phyloP scores from a whole-genome alignment of 2,113 vertebrate genomes.

The Ceyx melanurus region DNA sequence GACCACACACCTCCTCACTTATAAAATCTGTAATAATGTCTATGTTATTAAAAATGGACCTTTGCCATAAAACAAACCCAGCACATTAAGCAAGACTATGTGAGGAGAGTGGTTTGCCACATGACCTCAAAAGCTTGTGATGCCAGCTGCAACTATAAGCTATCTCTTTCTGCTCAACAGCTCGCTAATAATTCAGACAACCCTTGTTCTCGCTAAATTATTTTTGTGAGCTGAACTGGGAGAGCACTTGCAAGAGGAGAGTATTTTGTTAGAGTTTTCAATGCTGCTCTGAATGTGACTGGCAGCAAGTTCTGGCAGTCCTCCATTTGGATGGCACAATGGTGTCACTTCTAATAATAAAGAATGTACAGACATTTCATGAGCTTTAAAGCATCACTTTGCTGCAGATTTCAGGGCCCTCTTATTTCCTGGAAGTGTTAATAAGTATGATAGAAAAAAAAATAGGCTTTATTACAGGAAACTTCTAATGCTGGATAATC shows the following conservation, averaged over 20 bases:
- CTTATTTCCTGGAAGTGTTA: slow-evolving; percentile 64
- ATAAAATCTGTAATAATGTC: slow-evolving; percentile 44
- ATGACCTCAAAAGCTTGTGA: not conserved
- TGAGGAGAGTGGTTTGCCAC: not conserved
- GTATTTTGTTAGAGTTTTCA: slow-evolving; percentile 50
- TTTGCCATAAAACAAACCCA: slow-evolving; percentile 44
- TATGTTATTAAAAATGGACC: slow-evolving; percentile 62
- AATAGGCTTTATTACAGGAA: slow-evolving; percentile 19
- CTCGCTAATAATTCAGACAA: slow-evolving; percentile 65
- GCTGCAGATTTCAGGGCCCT: slow-evolving; percentile 63
- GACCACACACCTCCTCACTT: slow-evolving; percentile 35
- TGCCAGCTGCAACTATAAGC: slow-evolving; percentile 36
- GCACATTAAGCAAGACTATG: not conserved
- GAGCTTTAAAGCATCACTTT: slow-evolving; percentile 63
- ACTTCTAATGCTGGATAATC: slow-evolving; percentile 37
- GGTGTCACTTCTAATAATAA: slow-evolving; percentile 69
- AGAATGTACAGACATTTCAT: slow-evolving; percentile 45
- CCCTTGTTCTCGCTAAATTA: slow-evolving; percentile 65
- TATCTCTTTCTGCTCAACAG: slow-evolving; percentile 68
- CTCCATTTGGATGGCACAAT: slow-evolving; percentile 63
- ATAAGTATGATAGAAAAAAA: slow-evolving; percentile 5
- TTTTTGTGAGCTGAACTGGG: slow-evolving; percentile 74
- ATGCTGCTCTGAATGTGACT: slow-evolving; percentile 65
- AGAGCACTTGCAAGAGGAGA: slow-evolving; percentile 63
- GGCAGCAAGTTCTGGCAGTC: slow-evolving; percentile 66